phyloP scores from a whole-genome alignment of 2,888 invertebrate species.

The Scelioninae gen. 2 region DNA sequence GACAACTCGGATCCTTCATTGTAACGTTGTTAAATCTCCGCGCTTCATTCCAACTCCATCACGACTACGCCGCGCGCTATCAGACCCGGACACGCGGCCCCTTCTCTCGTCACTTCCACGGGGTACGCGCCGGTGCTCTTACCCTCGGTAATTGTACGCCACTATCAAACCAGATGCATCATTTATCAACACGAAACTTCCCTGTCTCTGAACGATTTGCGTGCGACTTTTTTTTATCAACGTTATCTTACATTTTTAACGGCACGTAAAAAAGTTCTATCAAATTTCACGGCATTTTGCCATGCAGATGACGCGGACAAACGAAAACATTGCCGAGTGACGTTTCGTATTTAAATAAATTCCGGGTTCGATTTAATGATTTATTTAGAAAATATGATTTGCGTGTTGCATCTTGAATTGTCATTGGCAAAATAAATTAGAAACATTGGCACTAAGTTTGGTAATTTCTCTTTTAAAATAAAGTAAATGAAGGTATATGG shows the following conservation, averaged over 20 bases:
- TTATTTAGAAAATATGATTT: too few relatives aligned
- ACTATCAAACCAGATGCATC: constrained; percentile 63
- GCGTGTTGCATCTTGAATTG: too few relatives aligned
- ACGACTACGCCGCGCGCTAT: constrained; percentile 63
- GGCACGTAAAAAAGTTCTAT: too few relatives aligned
- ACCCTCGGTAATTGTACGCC: constrained; percentile 68
- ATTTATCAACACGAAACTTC: constrained; percentile 62
- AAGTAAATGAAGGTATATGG: too few relatives aligned
- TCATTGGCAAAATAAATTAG: too few relatives aligned
- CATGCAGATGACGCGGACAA: too few relatives aligned
- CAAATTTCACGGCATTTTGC: constrained; percentile 1
- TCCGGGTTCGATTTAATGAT: too few relatives aligned
- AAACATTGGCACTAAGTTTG: too few relatives aligned
- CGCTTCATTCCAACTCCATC: constrained; percentile 68
- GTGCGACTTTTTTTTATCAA: constrained; percentile 45
- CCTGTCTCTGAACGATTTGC: constrained; percentile 39
- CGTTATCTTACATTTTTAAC: constrained; percentile 42
- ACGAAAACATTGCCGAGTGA: too few relatives aligned
- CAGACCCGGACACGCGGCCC: constrained; percentile 54
- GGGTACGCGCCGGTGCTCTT: constrained; percentile 56
- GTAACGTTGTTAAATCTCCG: constrained; percentile 73
- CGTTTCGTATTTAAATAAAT: too few relatives aligned
- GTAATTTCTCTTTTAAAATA: too few relatives aligned
- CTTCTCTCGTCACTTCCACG: constrained; percentile 41
- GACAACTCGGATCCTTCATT: constrained; percentile 68